These are phyloP conservation scores for Chrysopilus asiliformis DNA, from an alignment of 2,888 invertebrate genomes.

Conservation along the genomic window DNA sequence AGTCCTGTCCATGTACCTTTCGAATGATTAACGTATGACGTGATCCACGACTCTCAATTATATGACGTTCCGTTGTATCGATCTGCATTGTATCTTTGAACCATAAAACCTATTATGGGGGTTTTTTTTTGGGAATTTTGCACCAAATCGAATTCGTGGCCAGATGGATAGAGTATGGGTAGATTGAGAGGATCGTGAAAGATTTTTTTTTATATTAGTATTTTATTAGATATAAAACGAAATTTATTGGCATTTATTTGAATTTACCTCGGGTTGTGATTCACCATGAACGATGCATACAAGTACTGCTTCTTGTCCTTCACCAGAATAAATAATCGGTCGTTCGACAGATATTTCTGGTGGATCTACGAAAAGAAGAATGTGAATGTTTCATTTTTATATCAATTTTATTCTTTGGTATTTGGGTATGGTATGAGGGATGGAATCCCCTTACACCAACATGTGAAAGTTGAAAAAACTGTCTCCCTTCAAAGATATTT, in stretches of 20 bases:
- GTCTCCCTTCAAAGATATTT: not conserved
- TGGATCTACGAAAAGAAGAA: no score
- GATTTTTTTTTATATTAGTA: no score
- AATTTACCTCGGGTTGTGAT: conserved; percentile 42
- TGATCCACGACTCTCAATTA: conserved; percentile 43
- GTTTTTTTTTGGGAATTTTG: no score
- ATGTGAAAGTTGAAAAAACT: no score
- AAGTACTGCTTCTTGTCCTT: conserved; percentile 43
- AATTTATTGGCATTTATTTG: conserved; percentile 1
- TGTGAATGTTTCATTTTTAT: no score
- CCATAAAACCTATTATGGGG: conserved; percentile 43
- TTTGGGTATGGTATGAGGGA: no score
- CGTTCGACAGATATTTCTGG: conserved; percentile 32
- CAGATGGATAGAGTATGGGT: no score
- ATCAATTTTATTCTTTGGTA: no score
- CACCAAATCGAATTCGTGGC: no score
- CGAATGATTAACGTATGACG: conserved; percentile 43
- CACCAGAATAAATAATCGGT: conserved; percentile 43
- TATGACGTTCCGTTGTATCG: conserved; percentile 42
- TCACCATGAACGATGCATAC: conserved; percentile 47
- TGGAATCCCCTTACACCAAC: no score
- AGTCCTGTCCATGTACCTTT: conserved; percentile 43
- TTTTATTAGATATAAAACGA: no score
- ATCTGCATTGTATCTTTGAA: conserved; percentile 44
- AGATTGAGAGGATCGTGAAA: no score